A percentile compares a stretch with the other conserved stretches of the same genome.
Conservation (phyloP, 2,888 invertebrate genomes). For the Nasonia oneida region DNA sequence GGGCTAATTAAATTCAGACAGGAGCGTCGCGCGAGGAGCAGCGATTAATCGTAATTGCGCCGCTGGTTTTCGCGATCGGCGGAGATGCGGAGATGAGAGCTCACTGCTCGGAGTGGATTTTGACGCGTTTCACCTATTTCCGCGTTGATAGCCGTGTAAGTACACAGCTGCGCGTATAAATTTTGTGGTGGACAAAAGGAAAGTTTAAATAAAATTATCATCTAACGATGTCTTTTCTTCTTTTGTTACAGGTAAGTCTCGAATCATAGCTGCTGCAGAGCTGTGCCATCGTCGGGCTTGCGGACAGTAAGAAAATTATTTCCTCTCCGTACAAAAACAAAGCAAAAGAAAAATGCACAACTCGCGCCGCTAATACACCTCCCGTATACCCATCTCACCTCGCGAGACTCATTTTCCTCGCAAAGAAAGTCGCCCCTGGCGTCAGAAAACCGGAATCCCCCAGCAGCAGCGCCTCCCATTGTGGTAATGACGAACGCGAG, state of each 20-base stretch:
- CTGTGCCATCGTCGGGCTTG: neutral
- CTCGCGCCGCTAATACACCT: neutral
- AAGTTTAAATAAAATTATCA: neutral
- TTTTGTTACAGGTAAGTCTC: neutral
- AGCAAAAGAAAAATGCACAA: neutral
- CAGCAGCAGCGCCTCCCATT: neutral
- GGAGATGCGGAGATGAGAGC: no score
- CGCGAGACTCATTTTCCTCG: neutral
- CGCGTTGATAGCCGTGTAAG: no score
- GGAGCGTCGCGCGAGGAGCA: neutral
- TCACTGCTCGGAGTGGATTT: no score
- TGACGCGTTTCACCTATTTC: no score
- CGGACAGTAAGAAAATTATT: neutral
- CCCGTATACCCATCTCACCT: neutral
- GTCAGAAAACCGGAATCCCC: conserved; percentile 9
- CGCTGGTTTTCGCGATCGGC: neutral
- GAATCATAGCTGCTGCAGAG: neutral
- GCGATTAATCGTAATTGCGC: neutral
- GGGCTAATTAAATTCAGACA: neutral
- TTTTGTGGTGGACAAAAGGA: no score
- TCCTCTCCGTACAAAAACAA: neutral
- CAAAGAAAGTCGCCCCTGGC: conserved; percentile 3
- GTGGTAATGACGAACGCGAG: conserved; percentile 6
- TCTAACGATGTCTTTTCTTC: neutral
- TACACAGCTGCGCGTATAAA: no score